phyloP scores from a whole-genome alignment of 2,113 vertebrate species.

The Choloepus hoffmanni region DNA sequence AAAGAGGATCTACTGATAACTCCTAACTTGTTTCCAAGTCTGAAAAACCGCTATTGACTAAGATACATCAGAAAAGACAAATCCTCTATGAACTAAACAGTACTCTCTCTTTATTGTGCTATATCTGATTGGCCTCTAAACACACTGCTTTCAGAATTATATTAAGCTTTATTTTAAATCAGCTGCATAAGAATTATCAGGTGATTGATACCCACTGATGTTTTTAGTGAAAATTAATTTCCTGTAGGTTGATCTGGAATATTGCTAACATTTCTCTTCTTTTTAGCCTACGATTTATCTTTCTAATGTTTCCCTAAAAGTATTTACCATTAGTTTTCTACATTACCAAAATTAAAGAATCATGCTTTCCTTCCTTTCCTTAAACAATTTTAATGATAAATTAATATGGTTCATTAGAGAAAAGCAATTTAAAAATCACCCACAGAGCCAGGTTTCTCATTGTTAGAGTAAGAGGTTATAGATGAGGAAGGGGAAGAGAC shows the following conservation, averaged over 20 bases:
- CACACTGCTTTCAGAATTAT: background rate
- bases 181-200: background rate
- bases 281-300: background rate
- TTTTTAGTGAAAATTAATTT: conserved; percentile 10
- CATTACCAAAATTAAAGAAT: conserved; percentile 6
- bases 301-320: conserved; percentile 12
- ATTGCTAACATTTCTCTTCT: background rate
- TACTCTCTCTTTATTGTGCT: background rate
- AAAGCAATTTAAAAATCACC: conserved; percentile 20
- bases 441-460: background rate
- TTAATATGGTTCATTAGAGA: background rate
- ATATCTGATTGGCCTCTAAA: background rate
- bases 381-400: conserved; percentile 9
- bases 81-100: background rate
- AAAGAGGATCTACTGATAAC: background rate
- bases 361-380: background rate
- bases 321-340: conserved; percentile 21
- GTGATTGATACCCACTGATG: background rate
- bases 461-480: background rate
- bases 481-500: background rate
- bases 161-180: conserved; percentile 31
- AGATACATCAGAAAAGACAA: conserved; percentile 6
- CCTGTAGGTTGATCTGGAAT: conserved; percentile 7
- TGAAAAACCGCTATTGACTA: conserved; percentile 24
- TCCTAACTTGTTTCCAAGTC: background rate